Base-by-base conservation (phyloP, 2,797 vertebrate species). In the Tangara arthus region DNA sequence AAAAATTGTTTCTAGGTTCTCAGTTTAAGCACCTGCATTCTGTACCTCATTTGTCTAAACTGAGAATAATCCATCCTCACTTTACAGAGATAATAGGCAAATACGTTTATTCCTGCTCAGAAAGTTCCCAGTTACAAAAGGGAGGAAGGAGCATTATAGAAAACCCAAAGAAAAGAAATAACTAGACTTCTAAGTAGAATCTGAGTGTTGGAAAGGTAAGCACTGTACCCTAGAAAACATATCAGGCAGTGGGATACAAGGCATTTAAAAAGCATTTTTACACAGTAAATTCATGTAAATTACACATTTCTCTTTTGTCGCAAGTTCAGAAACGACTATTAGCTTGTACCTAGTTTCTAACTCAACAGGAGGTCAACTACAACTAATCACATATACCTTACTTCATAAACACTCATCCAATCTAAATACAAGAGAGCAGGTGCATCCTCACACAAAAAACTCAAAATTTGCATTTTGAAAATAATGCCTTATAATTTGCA, bases 1-100 rank as follows among this genome's bases (percentile, higher is more conserved):
- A 89, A 86, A 56, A 71, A 69, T 71, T 87, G 64, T 79, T 94
- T 93, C 93, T 93, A 95, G 92, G 82, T 91, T 97, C 92, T 94
- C 94, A 91, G 44, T 77, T 95, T 89, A 86, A 92, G 73, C 88
- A 70, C 78, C 93, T 96, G 84, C 78, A 44, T 90, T 95, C 92
- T 75, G 57, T 76, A 91, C 61, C 42, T 93, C 2, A 0, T 63
- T 90, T 92, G 53, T 85, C 82, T 89, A 82, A 92, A 90, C 61
- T 55, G 69, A 95, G 75, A 87, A 56, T 41, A 89, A 92, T 41
- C 55, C 72, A 61, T 59, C 84, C 89, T 89, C 68, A 52, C 53
- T 85, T 90, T 50, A 94, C 47, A 95, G 52, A 87, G 24, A 84
- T 16, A 53, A 89, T 0, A 76, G 49, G 53, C 46, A 94, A 95